Conservation (phyloP, 2,888 invertebrate genomes). For the Drosophila nr. fundita region DNA sequence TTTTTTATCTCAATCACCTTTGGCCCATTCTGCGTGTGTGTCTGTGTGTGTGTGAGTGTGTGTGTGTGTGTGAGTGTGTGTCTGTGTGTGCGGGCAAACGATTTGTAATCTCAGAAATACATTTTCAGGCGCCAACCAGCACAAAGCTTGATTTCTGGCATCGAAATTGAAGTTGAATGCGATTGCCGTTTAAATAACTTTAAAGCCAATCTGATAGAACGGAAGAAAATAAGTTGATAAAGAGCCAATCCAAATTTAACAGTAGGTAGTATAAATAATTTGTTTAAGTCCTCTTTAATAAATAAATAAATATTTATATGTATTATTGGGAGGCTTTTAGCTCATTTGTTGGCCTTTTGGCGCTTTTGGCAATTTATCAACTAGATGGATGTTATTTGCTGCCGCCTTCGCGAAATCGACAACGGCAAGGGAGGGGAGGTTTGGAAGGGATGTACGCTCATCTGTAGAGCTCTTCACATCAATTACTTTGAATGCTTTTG, state of each 20-base stretch:
- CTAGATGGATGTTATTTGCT: constrained; percentile 47
- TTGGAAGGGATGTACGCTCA: not conserved
- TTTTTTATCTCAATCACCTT: constrained; percentile 13
- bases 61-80: not conserved
- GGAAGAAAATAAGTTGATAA: not conserved
- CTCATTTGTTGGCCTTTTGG: constrained; percentile 34
- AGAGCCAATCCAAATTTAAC: not conserved
- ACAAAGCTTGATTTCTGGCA: not conserved
- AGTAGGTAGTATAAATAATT: not conserved
- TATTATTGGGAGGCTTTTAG: constrained; percentile 22
- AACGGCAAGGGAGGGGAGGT: not conserved
- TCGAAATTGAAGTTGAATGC: constrained; percentile 23
- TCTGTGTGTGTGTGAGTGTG: not conserved
- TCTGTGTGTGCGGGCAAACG: constrained; percentile 27
- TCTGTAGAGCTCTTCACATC: constrained; percentile 57
- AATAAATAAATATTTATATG: not conserved
- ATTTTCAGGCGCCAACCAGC: constrained; percentile 9
- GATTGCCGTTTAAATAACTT: constrained; percentile 9
- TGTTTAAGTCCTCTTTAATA: not conserved
- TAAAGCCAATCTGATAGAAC: constrained; percentile 11
- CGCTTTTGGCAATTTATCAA: constrained; percentile 51
- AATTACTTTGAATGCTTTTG: constrained; percentile 72
- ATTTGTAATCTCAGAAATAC: constrained; percentile 55
- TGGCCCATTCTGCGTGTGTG: constrained; percentile 24
- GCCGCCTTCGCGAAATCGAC: constrained; percentile 6